A percentile compares a stretch with the other conserved stretches of the same genome.
phyloP scores from a whole-genome alignment of 2,797 vertebrate genomes.

The Benthosema pterotum region DNA sequence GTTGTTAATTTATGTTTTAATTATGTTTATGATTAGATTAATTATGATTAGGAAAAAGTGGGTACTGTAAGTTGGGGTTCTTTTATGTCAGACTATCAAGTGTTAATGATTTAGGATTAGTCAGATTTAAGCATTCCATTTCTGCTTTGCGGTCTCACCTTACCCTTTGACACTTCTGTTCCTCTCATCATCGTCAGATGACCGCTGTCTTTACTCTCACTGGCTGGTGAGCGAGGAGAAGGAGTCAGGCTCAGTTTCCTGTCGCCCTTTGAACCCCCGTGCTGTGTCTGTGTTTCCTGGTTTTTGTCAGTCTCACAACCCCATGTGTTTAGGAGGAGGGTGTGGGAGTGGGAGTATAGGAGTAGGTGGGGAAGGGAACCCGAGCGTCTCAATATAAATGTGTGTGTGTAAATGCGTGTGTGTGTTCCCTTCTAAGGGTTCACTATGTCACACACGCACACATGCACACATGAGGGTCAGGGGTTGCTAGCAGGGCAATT shows the following conservation, averaged over 20 bases:
- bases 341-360: conserved; percentile 42
- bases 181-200: conserved; percentile 91
- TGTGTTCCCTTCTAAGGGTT: not conserved
- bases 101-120: conserved; percentile 18
- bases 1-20: conserved; percentile 21
- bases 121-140: conserved; percentile 56
- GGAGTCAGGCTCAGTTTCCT: conserved; percentile 59
- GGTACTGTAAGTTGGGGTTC: not conserved
- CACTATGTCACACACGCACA: conserved; percentile 37
- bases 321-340: conserved; percentile 45
- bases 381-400: conserved; percentile 49
- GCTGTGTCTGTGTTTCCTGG: conserved; percentile 65
- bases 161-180: conserved; percentile 76
- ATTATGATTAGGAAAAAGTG: not conserved
- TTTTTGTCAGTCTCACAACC: conserved; percentile 52
- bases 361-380: conserved; percentile 36
- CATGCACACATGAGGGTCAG: conserved; percentile 23
- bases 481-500: conserved; percentile 46
- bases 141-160: conserved; percentile 92
- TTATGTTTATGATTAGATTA: conserved; percentile 22
- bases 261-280: conserved; percentile 64
- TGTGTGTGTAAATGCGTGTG: conserved; percentile 21
- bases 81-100: conserved; percentile 2
- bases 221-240: conserved; percentile 89
- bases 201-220: conserved; percentile 92